Evolutionary conservation across 2,113 vertebrate species (phyloP), one percentile per base, ranked within the genome.

Genomic region (Perca flavescens): DNA sequence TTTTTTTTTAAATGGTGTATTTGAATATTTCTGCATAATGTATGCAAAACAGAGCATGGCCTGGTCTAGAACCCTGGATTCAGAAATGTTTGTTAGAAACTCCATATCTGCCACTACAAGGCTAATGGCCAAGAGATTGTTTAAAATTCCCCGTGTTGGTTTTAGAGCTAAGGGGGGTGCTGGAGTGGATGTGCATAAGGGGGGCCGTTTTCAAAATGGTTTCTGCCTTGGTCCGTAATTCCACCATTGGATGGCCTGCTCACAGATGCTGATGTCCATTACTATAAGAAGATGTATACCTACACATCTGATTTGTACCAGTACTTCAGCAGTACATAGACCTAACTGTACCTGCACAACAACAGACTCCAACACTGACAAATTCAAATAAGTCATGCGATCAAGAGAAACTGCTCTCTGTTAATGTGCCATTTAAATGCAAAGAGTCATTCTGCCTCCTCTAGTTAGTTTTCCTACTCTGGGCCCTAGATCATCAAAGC

Each of bases 381-480:
- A 88, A 88, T 79, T 74, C 66, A 71, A 79, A 82, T 36, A 88
- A 82, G 69, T 82, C 66, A 34, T 60, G 73, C 74, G 73, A 90
- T 84, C 84, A 65, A 80, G 64, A 79, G 74, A 80, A 87, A 79
- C 88, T 31, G 79, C 77, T 78, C 78, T 68, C 76, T 89, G 84
- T 82, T 94, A 94, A 94, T 93, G 90, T 86, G 81, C 89, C 85
- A 94, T 94, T 94, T 93, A 94, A 95, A 94, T 94, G 93, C 91
- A 94, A 93, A 93, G 90, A 92, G 89, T 83, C 85, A 86, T 86
- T 92, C 83, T 62, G 84, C 62, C 68, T 74, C 60, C 13, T 66
- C 85, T 80, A 63, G 88, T 86, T 89, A 78, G 69, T 83, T 84
- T 83, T 85, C 76, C 78, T 63, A 83, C 81, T 87, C 57, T 34